Evolutionary conservation across 2,888 invertebrate genomes (phyloP).

Genomic region (Nudaria mundana): DNA sequence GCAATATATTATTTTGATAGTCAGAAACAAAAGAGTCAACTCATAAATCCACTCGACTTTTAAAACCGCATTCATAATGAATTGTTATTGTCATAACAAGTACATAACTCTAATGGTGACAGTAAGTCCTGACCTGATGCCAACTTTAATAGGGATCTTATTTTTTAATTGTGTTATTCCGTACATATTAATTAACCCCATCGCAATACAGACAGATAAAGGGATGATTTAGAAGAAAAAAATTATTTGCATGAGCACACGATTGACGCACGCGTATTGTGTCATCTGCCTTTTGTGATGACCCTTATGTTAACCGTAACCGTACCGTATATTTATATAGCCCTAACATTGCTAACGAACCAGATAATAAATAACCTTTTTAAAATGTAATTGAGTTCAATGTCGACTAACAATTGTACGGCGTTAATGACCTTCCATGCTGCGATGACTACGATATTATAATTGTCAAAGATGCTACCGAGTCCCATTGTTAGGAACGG

Average conservation of each 20-base stretch:
- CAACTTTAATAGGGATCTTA: conserved; percentile 66
- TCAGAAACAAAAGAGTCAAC: conserved; percentile 62
- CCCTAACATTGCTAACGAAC: conserved; percentile 34
- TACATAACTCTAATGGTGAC: conserved; percentile 74
- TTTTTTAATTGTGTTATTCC: conserved; percentile 75
- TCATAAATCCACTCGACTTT: conserved; percentile 68
- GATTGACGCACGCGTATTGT: conserved; percentile 79
- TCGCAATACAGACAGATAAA: conserved; percentile 70
- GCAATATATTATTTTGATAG: conserved; percentile 56
- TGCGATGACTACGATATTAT: conserved; percentile 64
- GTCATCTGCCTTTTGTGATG: conserved; percentile 80
- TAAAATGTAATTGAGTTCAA: conserved; percentile 48
- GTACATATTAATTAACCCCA: conserved; percentile 81
- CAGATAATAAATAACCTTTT: conserved; percentile 51
- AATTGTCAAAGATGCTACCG: conserved; percentile 82
- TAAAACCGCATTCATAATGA: conserved; percentile 60
- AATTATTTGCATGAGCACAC: conserved; percentile 80
- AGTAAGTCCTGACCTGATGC: conserved; percentile 75
- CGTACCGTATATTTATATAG: conserved; percentile 44
- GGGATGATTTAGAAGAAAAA: conserved; percentile 77
- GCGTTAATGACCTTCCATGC: conserved; percentile 50
- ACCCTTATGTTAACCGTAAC: conserved; percentile 75
- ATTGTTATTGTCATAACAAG: conserved; percentile 71
- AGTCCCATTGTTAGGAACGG: conserved; percentile 71
- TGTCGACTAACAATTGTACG: conserved; percentile 31